Percentiles rank a stretch among this genome's conserved stretches.
These are phyloP conservation scores for Ricordea florida DNA, from an alignment of 92 coral and sea anemone genomes.

Conservation along the genomic window DNA sequence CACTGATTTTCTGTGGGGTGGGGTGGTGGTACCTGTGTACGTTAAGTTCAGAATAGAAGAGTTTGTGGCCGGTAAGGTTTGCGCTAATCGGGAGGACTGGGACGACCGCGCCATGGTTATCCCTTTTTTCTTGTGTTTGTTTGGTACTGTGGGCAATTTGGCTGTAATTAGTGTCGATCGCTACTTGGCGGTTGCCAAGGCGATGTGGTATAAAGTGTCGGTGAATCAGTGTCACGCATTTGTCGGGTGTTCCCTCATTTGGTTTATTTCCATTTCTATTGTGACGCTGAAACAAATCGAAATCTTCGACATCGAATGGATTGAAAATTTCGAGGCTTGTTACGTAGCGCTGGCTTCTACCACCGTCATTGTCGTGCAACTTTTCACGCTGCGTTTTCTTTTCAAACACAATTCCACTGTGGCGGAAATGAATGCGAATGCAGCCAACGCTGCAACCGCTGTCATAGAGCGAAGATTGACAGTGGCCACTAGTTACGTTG, in stretches of 20 bases:
- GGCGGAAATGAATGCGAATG: not conserved
- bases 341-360: not conserved
- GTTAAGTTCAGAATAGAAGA: not conserved
- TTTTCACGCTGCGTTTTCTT: not conserved
- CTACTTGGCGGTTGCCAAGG: constrained; percentile 15
- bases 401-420: constrained; percentile 9
- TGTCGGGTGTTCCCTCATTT: not conserved
- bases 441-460: not conserved
- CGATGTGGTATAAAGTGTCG: constrained; percentile 15
- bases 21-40: constrained; percentile 3
- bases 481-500: constrained; percentile 4
- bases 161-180: constrained; percentile 31
- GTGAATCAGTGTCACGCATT: not conserved
- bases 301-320: not conserved
- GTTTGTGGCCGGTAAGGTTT: not conserved
- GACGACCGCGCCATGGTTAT: constrained; percentile 3
- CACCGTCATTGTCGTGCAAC: not conserved
- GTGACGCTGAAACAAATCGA: not conserved
- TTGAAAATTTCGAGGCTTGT: constrained; percentile 2
- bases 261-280: not conserved
- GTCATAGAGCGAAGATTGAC: constrained; percentile 7
- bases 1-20: constrained; percentile 24
- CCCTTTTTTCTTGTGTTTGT: constrained; percentile 14
- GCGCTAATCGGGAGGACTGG: constrained; percentile 24
- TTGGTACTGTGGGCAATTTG: constrained; percentile 5